These are phyloP conservation scores for Poeciliopsis retropinna DNA, from an alignment of 2,113 vertebrate genomes.

Conservation along the genomic window DNA sequence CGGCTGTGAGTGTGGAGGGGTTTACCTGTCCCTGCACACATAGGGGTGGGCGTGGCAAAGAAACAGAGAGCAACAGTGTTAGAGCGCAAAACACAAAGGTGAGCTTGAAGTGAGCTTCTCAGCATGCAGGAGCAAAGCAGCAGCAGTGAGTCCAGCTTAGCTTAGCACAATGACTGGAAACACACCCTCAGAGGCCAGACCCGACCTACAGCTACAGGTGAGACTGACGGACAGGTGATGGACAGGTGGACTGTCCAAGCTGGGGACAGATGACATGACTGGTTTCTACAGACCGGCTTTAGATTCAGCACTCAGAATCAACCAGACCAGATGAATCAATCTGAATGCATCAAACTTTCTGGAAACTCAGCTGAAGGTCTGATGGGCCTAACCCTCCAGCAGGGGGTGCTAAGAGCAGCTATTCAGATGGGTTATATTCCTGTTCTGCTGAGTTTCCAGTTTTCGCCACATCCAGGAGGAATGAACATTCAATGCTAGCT, in stretches of 20 bases:
- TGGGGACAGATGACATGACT: background rate
- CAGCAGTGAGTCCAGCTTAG: background rate
- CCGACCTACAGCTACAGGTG: background rate
- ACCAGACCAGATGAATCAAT: background rate
- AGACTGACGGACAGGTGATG: too few relatives aligned
- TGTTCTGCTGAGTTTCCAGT: too few relatives aligned
- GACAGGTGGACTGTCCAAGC: background rate
- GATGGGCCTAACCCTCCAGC: too few relatives aligned
- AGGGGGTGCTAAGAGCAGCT: too few relatives aligned
- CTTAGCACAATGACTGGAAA: slow-evolving; percentile 1
- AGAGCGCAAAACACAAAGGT: slow-evolving; percentile 28
- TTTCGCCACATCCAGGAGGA: too few relatives aligned
- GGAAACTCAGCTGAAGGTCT: too few relatives aligned
- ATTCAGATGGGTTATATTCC: too few relatives aligned
- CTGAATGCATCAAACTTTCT: background rate
- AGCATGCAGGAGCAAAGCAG: slow-evolving; percentile 8
- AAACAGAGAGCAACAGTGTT: slow-evolving; percentile 57
- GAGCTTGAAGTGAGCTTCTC: background rate
- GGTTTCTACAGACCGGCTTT: background rate
- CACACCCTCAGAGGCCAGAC: background rate
- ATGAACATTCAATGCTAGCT: too few relatives aligned
- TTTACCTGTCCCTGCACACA: slow-evolving; percentile 74
- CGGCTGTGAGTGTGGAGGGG: background rate
- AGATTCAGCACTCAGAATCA: background rate
- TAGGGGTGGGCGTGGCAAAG: slow-evolving; percentile 39